Conservation (phyloP, 23 tunicate species). For the Pegea sp. region DNA sequence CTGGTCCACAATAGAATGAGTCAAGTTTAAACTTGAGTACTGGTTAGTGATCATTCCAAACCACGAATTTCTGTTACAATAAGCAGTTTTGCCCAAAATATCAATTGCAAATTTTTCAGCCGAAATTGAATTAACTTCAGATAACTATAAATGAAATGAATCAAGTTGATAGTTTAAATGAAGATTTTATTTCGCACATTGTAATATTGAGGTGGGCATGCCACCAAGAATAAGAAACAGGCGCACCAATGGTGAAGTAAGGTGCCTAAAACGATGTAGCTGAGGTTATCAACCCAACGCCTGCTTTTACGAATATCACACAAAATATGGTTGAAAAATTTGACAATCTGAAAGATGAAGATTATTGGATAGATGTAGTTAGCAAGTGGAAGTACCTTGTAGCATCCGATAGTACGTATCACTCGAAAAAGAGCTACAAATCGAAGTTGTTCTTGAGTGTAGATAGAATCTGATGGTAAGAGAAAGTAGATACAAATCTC, state of each 20-base stretch:
- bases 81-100: conserved; percentile 11
- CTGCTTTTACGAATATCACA: conserved; percentile 20
- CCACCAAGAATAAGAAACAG: conserved; percentile 38
- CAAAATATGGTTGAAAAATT: conserved; percentile 10
- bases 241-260: conserved; percentile 43
- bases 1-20: conserved; percentile 21
- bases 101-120: not conserved
- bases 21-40: conserved; percentile 22
- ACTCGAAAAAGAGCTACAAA: conserved; percentile 40
- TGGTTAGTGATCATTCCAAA: conserved; percentile 11
- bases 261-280: conserved; percentile 17
- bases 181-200: too few relatives aligned
- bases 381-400: conserved; percentile 23
- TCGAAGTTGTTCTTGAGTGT: conserved; percentile 42
- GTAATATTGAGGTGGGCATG: conserved; percentile 30
- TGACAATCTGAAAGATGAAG: conserved; percentile 11
- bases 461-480: conserved; percentile 3
- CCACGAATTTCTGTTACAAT: conserved; percentile 48
- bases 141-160: not conserved
- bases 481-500: conserved; percentile 26
- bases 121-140: not conserved
- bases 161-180: too few relatives aligned
- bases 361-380: not conserved
- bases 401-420: conserved; percentile 16
- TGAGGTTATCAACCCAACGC: conserved; percentile 24